Conservation (phyloP, 1,140 invertebrate genomes). For the Cotesia chilonis region DNA sequence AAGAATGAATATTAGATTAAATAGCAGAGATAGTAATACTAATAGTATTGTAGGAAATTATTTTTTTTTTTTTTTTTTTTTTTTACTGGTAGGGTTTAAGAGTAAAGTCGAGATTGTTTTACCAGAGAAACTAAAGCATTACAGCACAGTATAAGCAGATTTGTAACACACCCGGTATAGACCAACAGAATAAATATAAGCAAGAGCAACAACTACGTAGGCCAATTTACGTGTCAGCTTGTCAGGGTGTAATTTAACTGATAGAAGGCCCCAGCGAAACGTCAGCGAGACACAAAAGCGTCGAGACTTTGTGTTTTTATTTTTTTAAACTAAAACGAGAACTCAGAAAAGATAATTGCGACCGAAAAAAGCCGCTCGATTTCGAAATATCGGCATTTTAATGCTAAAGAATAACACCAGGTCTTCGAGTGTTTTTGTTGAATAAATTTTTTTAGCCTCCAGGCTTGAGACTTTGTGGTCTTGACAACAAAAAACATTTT, state of each 20-base stretch:
- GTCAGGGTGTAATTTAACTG: slow-evolving; percentile 61
- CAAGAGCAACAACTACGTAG: slow-evolving; percentile 46
- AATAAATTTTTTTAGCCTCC: too few relatives aligned
- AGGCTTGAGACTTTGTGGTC: too few relatives aligned
- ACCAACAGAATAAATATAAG: slow-evolving; percentile 9
- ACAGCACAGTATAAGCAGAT: slow-evolving; percentile 28
- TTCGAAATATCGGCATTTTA: slow-evolving; percentile 61
- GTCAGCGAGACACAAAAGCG: slow-evolving; percentile 45
- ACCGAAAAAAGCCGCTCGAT: slow-evolving; percentile 60
- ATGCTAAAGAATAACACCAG: slow-evolving; percentile 41
- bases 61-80: slow-evolving; percentile 8
- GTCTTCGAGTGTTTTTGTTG: too few relatives aligned
- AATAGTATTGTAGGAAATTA: slow-evolving; percentile 5
- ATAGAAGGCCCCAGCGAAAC: slow-evolving; percentile 51
- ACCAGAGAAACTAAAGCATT: slow-evolving; percentile 12
- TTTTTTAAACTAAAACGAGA: slow-evolving; percentile 42
- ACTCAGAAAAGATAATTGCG: slow-evolving; percentile 50
- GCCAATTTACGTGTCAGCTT: slow-evolving; percentile 61
- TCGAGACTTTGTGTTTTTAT: slow-evolving; percentile 36
- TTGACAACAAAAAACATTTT: too few relatives aligned
- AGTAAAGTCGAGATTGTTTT: neutral
- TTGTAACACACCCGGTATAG: slow-evolving; percentile 46
- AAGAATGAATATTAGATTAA: too few relatives aligned
- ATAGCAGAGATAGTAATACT: too few relatives aligned
- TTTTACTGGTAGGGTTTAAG: neutral